A percentile compares a stretch with the other conserved stretches of the same genome.
Evolutionary conservation across 92 coral and sea anemone species (phyloP).

Genomic region (Paragorgia papillata): DNA sequence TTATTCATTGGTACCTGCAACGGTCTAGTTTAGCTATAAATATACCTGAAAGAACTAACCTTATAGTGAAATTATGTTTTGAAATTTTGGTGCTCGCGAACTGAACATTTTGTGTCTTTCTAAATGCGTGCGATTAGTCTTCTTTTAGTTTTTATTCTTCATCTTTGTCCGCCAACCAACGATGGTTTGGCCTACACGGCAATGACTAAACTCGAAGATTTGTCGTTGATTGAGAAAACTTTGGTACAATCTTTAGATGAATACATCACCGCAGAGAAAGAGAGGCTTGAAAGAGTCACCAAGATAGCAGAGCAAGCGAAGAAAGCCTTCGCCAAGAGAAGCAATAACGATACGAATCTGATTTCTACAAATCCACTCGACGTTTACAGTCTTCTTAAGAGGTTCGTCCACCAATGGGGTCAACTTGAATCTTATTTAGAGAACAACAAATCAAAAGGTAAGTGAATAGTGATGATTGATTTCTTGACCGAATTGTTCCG

Average conservation of each 20-base stretch:
- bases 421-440: slow-evolving; percentile 42
- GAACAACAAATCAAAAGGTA: slow-evolving; percentile 67
- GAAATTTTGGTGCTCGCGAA: no score
- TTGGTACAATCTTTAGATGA: slow-evolving; percentile 66
- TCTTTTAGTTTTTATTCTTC: neutral
- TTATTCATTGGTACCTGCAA: neutral
- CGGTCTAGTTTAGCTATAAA: no score
- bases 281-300: slow-evolving; percentile 49
- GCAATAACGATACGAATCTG: slow-evolving; percentile 40
- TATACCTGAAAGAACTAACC: no score
- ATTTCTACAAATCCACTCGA: slow-evolving; percentile 54
- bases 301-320: slow-evolving; percentile 63
- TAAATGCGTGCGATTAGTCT: slow-evolving; percentile 5
- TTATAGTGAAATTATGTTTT: no score
- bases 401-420: slow-evolving; percentile 68
- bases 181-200: slow-evolving; percentile 54
- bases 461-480: neutral
- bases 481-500: no score
- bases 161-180: neutral
- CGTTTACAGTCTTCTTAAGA: slow-evolving; percentile 58
- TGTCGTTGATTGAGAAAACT: slow-evolving; percentile 68
- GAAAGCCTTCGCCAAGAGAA: slow-evolving; percentile 44
- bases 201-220: slow-evolving; percentile 66
- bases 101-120: neutral
- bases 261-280: slow-evolving; percentile 56